Conservation (phyloP, 2,888 invertebrate species). For the Drosophila acutilabella region DNA sequence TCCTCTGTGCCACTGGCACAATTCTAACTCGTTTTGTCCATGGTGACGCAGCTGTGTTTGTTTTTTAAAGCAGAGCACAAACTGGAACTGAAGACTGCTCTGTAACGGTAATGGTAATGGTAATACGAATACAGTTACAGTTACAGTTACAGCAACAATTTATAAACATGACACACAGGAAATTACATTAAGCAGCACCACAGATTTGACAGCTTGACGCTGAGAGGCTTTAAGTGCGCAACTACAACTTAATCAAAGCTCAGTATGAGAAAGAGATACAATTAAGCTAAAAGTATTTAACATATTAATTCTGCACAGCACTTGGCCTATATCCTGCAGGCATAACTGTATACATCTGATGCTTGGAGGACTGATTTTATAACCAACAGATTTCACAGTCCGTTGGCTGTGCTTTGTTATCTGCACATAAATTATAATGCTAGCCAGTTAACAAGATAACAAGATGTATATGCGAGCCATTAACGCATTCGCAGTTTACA, state of each 20-base stretch:
- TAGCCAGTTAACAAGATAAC: slow-evolving; percentile 24
- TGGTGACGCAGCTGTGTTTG: slow-evolving; percentile 37
- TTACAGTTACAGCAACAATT: slow-evolving; percentile 25
- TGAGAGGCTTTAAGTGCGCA: slow-evolving; percentile 22
- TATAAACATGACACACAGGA: slow-evolving; percentile 46
- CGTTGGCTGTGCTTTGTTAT: slow-evolving; percentile 21
- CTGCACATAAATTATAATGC: slow-evolving; percentile 22
- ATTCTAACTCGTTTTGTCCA: slow-evolving; percentile 48
- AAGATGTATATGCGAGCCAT: slow-evolving; percentile 29
- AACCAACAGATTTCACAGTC: slow-evolving; percentile 17
- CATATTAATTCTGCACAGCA: not conserved
- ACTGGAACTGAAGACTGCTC: slow-evolving; percentile 1
- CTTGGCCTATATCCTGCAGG: too few species aligned
- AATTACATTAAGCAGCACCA: slow-evolving; percentile 59
- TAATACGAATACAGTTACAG: slow-evolving; percentile 14
- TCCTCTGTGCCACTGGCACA: slow-evolving; percentile 44
- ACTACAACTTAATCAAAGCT: slow-evolving; percentile 28
- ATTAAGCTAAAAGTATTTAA: not conserved
- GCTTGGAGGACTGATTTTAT: slow-evolving; percentile 1
- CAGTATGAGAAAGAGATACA: slow-evolving; percentile 2
- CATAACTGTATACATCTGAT: not conserved
- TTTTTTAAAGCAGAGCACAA: slow-evolving; percentile 16
- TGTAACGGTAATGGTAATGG: slow-evolving; percentile 32
- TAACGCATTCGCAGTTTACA: slow-evolving; percentile 36
- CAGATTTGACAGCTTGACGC: slow-evolving; percentile 46